Evolutionary conservation across 1,140 invertebrate species (phyloP).

Genomic region (Drosophila baimaii): DNA sequence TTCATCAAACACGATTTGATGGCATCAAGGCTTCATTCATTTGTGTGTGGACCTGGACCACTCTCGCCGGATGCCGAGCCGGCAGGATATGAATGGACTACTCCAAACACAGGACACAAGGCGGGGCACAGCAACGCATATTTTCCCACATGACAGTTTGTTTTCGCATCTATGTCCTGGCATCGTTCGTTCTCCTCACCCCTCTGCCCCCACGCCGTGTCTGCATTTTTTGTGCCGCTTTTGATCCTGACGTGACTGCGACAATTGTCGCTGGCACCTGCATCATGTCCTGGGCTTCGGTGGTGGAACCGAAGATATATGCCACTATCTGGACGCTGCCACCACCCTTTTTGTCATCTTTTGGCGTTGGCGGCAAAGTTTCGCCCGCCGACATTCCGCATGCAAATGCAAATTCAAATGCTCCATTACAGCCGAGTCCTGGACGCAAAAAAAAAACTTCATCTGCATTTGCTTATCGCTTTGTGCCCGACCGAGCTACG

Average conservation of each 20-base stretch:
- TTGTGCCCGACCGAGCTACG: slow-evolving; percentile 48
- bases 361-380: slow-evolving; percentile 50
- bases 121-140: slow-evolving; percentile 41
- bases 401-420: slow-evolving; percentile 72
- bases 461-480: slow-evolving; percentile 68
- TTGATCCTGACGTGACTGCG: slow-evolving; percentile 68
- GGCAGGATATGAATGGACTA: slow-evolving; percentile 69
- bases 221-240: slow-evolving; percentile 39
- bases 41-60: slow-evolving; percentile 42
- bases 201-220: background rate
- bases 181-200: background rate
- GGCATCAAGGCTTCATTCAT: slow-evolving; percentile 68
- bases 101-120: slow-evolving; percentile 18
- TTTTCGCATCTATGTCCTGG: slow-evolving; percentile 49
- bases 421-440: slow-evolving; percentile 53
- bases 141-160: slow-evolving; percentile 60
- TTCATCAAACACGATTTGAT: slow-evolving; percentile 63
- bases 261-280: slow-evolving; percentile 71
- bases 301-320: slow-evolving; percentile 18
- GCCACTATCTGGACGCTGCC: slow-evolving; percentile 27
- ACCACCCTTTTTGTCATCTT: slow-evolving; percentile 25
- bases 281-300: slow-evolving; percentile 14
- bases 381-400: slow-evolving; percentile 33
- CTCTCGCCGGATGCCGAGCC: slow-evolving; percentile 54
- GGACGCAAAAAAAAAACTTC: slow-evolving; percentile 36